Evolutionary conservation across 2,888 invertebrate species (phyloP).

Genomic region (Theodoxus fluviatilis): DNA sequence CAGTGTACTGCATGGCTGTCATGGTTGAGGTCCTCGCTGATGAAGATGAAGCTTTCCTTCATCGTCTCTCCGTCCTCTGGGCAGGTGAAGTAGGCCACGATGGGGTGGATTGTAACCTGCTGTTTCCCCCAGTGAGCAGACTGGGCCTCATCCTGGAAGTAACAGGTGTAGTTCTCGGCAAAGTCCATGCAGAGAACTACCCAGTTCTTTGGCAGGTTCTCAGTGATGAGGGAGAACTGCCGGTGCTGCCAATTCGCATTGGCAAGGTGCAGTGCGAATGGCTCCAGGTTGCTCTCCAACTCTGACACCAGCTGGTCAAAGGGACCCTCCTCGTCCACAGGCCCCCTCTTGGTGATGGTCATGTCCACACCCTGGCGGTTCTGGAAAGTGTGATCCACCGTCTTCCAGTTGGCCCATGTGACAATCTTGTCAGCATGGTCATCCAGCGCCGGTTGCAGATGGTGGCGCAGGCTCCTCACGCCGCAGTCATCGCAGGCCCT

Average conservation of each 20-base stretch:
- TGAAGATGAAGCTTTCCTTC: too few relatives aligned
- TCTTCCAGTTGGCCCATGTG: too few relatives aligned
- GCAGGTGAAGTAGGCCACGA: neutral
- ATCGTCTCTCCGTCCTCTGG: too few relatives aligned
- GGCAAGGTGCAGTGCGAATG: neutral
- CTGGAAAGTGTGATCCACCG: too few relatives aligned
- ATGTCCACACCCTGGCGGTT: too few relatives aligned
- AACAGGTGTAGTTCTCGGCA: slow-evolving; percentile 4
- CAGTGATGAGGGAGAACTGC: neutral
- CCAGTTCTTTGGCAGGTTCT: neutral
- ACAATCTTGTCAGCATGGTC: too few relatives aligned
- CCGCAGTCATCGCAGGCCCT: too few relatives aligned
- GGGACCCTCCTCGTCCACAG: neutral
- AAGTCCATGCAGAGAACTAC: neutral
- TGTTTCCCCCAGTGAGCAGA: slow-evolving; percentile 14
- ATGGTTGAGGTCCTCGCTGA: too few relatives aligned
- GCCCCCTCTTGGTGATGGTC: too few relatives aligned
- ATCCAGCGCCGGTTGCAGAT: too few relatives aligned
- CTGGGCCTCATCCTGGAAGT: slow-evolving; percentile 21
- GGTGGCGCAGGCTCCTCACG: too few relatives aligned
- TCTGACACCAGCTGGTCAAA: neutral
- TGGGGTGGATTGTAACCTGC: slow-evolving; percentile 21
- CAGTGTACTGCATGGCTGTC: too few relatives aligned
- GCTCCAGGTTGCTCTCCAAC: neutral
- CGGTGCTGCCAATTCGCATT: slow-evolving; percentile 6